Evolutionary conservation across 2,797 vertebrate genomes (phyloP), one percentile per base, ranked within the genome.

Genomic region (Paramormyrops hopkinsi): DNA sequence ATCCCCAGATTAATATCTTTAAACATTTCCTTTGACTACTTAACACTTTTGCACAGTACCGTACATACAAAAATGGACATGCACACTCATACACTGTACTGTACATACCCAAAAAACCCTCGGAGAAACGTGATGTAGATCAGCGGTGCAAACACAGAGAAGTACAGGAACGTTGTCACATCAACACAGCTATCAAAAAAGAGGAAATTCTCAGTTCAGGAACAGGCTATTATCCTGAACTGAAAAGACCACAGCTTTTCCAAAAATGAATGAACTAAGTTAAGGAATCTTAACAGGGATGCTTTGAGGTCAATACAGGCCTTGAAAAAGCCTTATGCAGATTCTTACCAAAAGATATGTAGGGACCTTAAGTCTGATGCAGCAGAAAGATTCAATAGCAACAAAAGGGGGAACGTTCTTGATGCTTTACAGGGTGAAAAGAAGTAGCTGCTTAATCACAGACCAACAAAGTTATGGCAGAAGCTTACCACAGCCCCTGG

Each of bases 61-160:
- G 0, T 9, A n/a, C 29, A 41, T 9, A 41, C 86, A 88, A 88
- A 65, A 62, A 33, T 5, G 25, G 29, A 33, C 12, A 33, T 29
- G 25, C 65, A 69, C 25, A 65, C 2, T 29, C 56, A 8, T 59
- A n/a, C 53, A n/a, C 2, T 41, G 37, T 29, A 65, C 25, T 17
- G 7, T 89, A 97, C 98, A 92, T 94, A 99, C 98, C 98, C 98
- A 88, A 99, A 99, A 93, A 99, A 99, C 89, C 97, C 97, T 93
- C 98, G 97, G 91, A 99, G 97, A 94, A 99, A 99, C 5, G 98
- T 97, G 94, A 98, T 95, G 25, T 99, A 99, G 92, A 99, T 99
- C 91, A 99, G 97, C 0, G 98, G 98, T 0, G 98, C 97, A 87
- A 99, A 99, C 92, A 98, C 93, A 88, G 98, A 99, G 95, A 99